A percentile compares a stretch with the other conserved stretches of the same genome.
These are phyloP conservation scores for Halcyon chelicuti DNA, from an alignment of 2,797 vertebrate species.

Conservation along the genomic window DNA sequence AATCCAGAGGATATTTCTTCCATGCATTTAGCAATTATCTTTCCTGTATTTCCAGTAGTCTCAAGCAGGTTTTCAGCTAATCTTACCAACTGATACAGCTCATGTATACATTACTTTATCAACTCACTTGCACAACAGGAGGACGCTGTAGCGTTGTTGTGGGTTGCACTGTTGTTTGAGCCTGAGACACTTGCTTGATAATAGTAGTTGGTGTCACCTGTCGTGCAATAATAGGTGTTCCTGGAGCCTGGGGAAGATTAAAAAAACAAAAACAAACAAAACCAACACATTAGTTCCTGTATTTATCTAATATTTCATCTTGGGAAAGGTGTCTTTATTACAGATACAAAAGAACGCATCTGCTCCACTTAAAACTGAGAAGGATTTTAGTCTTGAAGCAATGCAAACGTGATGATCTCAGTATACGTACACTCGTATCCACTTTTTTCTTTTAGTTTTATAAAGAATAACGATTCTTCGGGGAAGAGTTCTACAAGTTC, in stretches of 20 bases:
- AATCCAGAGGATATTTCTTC: background rate
- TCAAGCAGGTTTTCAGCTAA: background rate
- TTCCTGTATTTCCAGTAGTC: background rate
- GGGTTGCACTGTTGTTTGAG: slow-evolving; percentile 85
- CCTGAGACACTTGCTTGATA: slow-evolving; percentile 90
- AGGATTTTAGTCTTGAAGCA: background rate
- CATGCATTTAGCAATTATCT: background rate
- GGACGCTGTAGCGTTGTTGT: slow-evolving; percentile 92
- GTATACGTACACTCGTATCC: background rate
- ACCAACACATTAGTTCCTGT: background rate
- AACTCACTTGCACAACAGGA: slow-evolving; percentile 89
- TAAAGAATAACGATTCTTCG: background rate
- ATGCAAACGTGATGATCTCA: background rate
- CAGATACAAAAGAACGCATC: background rate
- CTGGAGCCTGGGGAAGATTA: slow-evolving; percentile 82
- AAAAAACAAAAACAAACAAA: background rate
- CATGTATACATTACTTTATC: accelerated
- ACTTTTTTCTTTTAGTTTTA: background rate
- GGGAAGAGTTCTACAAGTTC: background rate
- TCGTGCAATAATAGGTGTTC: slow-evolving; percentile 88
- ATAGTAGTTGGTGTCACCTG: slow-evolving; percentile 91
- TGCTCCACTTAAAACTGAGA: background rate
- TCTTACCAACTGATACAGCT: background rate
- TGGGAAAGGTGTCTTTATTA: background rate
- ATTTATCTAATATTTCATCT: background rate